Evolutionary conservation across 2,113 vertebrate genomes (phyloP), one percentile per base, ranked within the genome.

Genomic region (Cyprinodon variegatus): DNA sequence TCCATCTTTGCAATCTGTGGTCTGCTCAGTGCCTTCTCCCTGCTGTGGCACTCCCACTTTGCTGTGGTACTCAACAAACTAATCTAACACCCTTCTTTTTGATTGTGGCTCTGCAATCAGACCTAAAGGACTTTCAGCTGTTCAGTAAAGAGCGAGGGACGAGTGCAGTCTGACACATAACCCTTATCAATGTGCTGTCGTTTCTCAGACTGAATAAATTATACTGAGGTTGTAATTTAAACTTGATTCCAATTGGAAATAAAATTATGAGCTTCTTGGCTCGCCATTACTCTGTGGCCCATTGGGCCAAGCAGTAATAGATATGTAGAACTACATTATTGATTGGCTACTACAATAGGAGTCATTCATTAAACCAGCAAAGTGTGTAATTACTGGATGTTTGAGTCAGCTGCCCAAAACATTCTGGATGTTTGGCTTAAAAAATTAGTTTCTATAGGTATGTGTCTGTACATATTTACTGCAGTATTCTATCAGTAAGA

Each of bases 271-370:
- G 72, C 72, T 77, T 22, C 63, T 68, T 45, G 48, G 69, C 59
- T 69, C 82, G 66, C 67, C 61, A 83, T 85, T 70, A 62, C 61
- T 82, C 73, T 73, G 68, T 62, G 66, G 80, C 76, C 48, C 67
- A 66, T 60, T 63, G 72, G 76, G 61, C 72, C 77, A 59, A 78
- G 66, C 76, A 38, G 73, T 76, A 82, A 90, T 84, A 70, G 73
- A 87, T 87, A 85, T 80, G 79, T 68, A 65, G 61, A 68, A 85
- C 75, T 74, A 85, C 78, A 86, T 86, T 90, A 90, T 89, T 90
- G 86, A 90, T 89, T 53, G 11, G 75, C 66, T 64, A 38, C 66
- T 77, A 36, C 71, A 62, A 45, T 53, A 69, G 59, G 29, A 72
- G 39, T 41, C 79, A 90, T 76, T 81, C 84, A 88, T 89, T 78